Conservation (phyloP, 1,140 invertebrate genomes). For the Drosophila murphyi region DNA sequence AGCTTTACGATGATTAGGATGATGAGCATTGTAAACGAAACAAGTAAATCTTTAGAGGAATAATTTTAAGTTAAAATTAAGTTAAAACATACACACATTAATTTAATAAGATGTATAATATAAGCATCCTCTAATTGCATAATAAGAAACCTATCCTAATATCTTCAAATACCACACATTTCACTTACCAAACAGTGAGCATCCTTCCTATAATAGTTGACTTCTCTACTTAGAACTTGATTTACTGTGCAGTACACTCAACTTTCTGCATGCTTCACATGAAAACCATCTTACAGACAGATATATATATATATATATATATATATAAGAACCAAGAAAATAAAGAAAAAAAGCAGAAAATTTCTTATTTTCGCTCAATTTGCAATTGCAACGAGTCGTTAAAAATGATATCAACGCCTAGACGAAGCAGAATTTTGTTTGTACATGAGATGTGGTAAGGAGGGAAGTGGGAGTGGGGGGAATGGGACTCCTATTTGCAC, state of each 20-base stretch:
- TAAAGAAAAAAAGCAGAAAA: conserved; percentile 13
- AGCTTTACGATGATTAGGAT: too few species aligned
- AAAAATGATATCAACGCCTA: conserved; percentile 63
- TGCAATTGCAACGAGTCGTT: conserved; percentile 59
- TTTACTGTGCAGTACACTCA: conserved; percentile 12
- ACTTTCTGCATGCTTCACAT: conserved; percentile 8
- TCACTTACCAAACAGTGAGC: too few species aligned
- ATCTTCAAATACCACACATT: too few species aligned
- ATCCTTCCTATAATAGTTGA: too few species aligned
- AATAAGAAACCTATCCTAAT: too few species aligned
- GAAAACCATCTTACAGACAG: neutral
- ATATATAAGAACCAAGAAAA: neutral
- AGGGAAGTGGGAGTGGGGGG: neutral
- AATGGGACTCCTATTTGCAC: neutral
- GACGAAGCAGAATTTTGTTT: conserved; percentile 29
- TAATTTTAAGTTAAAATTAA: too few species aligned
- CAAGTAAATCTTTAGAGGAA: too few species aligned
- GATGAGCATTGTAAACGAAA: too few species aligned
- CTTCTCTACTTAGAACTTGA: conserved; percentile 15
- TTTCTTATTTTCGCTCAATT: conserved; percentile 60
- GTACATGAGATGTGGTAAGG: neutral
- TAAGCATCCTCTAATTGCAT: too few species aligned
- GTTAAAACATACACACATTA: too few species aligned
- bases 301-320: neutral
- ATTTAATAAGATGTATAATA: too few species aligned